Evolutionary conservation across 2,888 invertebrate genomes (phyloP), one percentile per base, ranked within the genome.

Genomic region (Tineola bisselliella): DNA sequence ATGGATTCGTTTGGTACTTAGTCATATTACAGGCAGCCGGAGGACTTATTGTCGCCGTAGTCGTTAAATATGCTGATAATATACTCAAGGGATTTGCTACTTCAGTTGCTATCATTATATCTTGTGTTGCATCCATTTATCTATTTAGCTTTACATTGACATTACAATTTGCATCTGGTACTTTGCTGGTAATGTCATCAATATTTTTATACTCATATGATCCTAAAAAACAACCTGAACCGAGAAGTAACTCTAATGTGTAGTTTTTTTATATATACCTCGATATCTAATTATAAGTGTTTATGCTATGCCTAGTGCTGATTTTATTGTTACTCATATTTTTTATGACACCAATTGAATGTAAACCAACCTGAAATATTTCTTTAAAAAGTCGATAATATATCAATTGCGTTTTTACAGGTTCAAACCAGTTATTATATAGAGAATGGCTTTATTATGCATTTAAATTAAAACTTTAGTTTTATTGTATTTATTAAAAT

Each of bases 21-120:
- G 92, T 99, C 3, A 75, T 94, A 18, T 81, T 97, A 59, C 98
- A 99, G 87, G 98, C 98, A 0, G 92, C 95, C 15, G 99, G 99
- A 0, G 99, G 99, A 4, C 89, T 99, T 1, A 92, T 99, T 61
- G 99, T 99, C 8, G 99, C 99, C 0, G 93, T 99, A 66, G 99
- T 99, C 1, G 98, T 99, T 30, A 99, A 99, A 88, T 99, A 99
- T 79, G 99, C 99, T 0, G 99, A 99, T 79, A 99, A 99, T 81
- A 99, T 99, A 72, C 88, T 99, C 6, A 99, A 96, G 84, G 99
- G 99, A 18, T 99, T 99, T 75, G 98, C 99, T 48, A 99, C 99
- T 0, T 99, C 99, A 0, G 90, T 98, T 61, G 97, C 99, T 6
- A 99, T 99, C 66, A 91, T 99, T 54, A 92, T 99, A 66, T 97